Evolutionary conservation across 2,888 invertebrate species (phyloP).

Genomic region (Oxystoma pomonae): DNA sequence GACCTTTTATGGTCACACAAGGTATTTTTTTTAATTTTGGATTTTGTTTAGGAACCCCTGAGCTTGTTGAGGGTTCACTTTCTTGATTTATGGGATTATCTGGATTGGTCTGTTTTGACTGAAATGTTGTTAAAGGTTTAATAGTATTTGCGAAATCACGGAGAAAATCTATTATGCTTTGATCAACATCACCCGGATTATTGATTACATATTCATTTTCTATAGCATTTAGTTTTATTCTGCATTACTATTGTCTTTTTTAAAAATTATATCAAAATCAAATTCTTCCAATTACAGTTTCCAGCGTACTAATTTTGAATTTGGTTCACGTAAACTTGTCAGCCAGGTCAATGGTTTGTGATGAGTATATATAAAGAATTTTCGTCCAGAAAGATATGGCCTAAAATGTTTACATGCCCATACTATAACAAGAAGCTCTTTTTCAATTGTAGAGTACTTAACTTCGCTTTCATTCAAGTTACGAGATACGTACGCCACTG

Average conservation of each 20-base stretch:
- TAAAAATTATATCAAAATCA: slow-evolving; percentile 11
- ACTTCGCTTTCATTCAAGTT: slow-evolving; percentile 21
- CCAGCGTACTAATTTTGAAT: slow-evolving; percentile 15
- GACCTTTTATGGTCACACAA: background rate
- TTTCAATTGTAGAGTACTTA: slow-evolving; percentile 24
- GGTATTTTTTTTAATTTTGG: background rate
- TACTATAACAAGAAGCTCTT: slow-evolving; percentile 23
- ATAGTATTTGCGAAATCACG: background rate
- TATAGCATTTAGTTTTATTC: slow-evolving; percentile 9
- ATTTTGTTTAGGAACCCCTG: background rate
- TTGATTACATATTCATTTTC: background rate
- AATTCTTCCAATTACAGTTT: slow-evolving; percentile 11
- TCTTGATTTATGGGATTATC: background rate
- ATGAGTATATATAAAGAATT: slow-evolving; percentile 16
- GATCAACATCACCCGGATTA: slow-evolving; percentile 4
- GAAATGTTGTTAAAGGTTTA: background rate
- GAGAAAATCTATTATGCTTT: background rate
- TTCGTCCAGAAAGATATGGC: slow-evolving; percentile 19
- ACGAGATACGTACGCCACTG: slow-evolving; percentile 22
- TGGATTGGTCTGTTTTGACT: background rate
- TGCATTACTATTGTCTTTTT: slow-evolving; percentile 10
- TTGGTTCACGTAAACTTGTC: slow-evolving; percentile 14
- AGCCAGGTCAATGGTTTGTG: slow-evolving; percentile 24
- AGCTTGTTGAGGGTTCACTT: background rate
- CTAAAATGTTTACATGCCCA: slow-evolving; percentile 22